phyloP scores from a whole-genome alignment of 2,797 vertebrate species.

The Coregonus ussuriensis region DNA sequence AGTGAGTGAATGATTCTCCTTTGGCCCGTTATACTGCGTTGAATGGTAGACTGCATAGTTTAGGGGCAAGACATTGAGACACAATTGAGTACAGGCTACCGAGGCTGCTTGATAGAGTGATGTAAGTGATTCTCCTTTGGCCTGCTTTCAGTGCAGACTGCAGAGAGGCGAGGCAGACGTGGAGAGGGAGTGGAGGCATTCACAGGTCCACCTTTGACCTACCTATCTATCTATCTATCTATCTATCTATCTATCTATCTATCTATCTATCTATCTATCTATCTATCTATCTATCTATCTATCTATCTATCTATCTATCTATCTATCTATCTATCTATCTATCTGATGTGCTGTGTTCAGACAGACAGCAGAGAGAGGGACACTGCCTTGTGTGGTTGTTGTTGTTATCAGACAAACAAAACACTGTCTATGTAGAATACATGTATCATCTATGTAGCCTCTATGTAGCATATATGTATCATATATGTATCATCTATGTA shows the following conservation, averaged over 20 bases:
- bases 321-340: too few relatives aligned
- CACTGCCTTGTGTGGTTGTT: not conserved
- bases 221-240: not conserved
- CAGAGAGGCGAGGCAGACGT: too few relatives aligned
- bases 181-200: constrained; percentile 6
- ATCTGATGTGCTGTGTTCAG: not conserved
- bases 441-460: too few relatives aligned
- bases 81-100: constrained; percentile 9
- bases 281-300: not conserved
- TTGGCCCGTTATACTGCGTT: not conserved
- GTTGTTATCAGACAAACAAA: too few relatives aligned
- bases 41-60: too few relatives aligned
- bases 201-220: constrained; percentile 16
- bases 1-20: not conserved
- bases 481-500: too few relatives aligned
- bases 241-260: too few relatives aligned
- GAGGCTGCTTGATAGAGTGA: not conserved
- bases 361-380: constrained; percentile 14
- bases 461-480: too few relatives aligned
- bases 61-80: not conserved
- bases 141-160: too few relatives aligned
- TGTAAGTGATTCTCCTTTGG: too few relatives aligned
- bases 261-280: not conserved
- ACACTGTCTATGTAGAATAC: too few relatives aligned
- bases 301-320: too few relatives aligned